Evolutionary conservation across 1,140 invertebrate genomes (phyloP).

Genomic region (Phortica variegata): DNA sequence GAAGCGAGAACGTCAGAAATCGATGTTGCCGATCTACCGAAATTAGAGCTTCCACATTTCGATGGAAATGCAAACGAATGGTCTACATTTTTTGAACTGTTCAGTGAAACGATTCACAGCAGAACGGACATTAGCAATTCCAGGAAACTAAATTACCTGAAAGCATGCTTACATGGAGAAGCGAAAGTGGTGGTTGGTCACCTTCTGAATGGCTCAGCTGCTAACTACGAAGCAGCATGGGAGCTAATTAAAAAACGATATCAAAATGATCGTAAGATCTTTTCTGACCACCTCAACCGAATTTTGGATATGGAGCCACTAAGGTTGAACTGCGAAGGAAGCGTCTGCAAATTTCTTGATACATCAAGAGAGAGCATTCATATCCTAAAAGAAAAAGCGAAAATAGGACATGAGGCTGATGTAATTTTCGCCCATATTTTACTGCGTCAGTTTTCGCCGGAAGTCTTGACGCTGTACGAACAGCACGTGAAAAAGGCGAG

Average conservation of each 20-base stretch:
- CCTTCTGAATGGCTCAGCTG: not conserved
- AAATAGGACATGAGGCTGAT: not conserved
- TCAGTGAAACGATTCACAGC: not conserved
- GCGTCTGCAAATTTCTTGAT: not conserved
- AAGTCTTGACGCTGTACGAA: not conserved
- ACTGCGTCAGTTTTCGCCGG: not conserved
- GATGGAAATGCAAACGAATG: not conserved
- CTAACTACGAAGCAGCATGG: not conserved
- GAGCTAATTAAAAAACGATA: not conserved
- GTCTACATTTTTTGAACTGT: not conserved
- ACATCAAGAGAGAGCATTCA: not conserved
- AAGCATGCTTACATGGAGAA: not conserved
- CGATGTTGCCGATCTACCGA: not conserved
- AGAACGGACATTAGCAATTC: not conserved
- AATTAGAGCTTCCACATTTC: not conserved
- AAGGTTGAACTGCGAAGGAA: not conserved
- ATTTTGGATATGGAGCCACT: not conserved
- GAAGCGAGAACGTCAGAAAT: not conserved
- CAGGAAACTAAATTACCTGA: not conserved
- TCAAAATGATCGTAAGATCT: not conserved
- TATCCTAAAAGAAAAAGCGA: not conserved
- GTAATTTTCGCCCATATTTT: not conserved
- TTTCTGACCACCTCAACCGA: too few species aligned
- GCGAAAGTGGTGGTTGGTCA: not conserved
- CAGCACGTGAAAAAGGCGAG: constrained; percentile 1